These are phyloP conservation scores for Pseudobourletiella spinata DNA, from an alignment of 1,140 invertebrate genomes.

Conservation along the genomic window DNA sequence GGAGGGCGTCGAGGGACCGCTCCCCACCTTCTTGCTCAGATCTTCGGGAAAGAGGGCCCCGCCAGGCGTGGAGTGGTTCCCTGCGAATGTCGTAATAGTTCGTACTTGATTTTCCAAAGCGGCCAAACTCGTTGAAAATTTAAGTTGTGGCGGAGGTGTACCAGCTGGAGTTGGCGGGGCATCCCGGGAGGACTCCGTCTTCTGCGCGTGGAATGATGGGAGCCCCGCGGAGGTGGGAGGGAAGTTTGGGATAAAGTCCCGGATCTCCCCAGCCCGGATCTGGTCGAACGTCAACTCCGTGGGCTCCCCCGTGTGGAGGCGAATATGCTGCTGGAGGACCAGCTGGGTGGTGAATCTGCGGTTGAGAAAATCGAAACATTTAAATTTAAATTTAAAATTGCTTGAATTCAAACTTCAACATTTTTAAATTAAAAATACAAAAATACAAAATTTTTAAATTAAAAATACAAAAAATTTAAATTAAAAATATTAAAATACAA, in stretches of 20 bases:
- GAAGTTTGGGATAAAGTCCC: conserved; percentile 50
- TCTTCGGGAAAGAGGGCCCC: background rate
- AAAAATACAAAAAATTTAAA: no score
- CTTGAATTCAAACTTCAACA: no score
- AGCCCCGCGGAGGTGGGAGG: conserved; percentile 35
- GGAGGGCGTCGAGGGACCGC: background rate
- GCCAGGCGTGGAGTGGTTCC: background rate
- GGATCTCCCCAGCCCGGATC: conserved; percentile 70
- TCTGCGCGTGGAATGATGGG: conserved; percentile 40
- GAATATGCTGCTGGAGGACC: conserved; percentile 88
- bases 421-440: no score
- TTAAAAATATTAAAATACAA: conserved; percentile 7
- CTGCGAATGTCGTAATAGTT: background rate
- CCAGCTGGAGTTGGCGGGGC: background rate
- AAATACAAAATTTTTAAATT: no score
- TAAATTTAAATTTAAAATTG: no score
- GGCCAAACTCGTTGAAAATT: conserved; percentile 61
- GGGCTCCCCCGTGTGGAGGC: conserved; percentile 67
- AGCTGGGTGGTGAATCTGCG: conserved; percentile 88
- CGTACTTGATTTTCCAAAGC: conserved; percentile 59
- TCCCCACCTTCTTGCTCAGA: conserved; percentile 1
- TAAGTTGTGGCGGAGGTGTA: conserved; percentile 15
- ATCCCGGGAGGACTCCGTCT: conserved; percentile 41
- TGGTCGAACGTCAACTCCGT: conserved; percentile 70
- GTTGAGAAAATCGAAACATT: no score